Evolutionary conservation across 1,140 invertebrate species (phyloP).

Genomic region (Eupristina koningsbergeri): DNA sequence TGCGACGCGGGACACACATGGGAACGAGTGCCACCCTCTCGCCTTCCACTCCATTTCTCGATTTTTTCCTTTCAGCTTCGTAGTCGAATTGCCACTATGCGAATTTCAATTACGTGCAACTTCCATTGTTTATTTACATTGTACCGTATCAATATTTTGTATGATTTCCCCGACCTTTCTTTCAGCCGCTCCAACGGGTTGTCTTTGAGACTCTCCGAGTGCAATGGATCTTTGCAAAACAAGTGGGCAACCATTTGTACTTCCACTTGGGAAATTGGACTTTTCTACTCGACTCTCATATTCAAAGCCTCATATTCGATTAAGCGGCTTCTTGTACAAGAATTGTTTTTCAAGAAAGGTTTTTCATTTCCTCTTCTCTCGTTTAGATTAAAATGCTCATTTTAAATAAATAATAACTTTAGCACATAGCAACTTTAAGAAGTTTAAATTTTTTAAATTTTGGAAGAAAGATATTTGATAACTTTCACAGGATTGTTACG

Average conservation of each 20-base stretch:
- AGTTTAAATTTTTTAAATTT: no score
- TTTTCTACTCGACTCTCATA: not conserved
- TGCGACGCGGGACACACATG: constrained; percentile 18
- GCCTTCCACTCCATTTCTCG: constrained; percentile 37
- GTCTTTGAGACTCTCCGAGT: not conserved
- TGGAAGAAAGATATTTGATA: no score
- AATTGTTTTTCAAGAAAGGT: no score
- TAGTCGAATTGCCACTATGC: not conserved
- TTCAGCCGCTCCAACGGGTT: not conserved
- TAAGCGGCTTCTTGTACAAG: no score
- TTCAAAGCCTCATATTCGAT: no score
- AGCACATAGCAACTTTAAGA: no score
- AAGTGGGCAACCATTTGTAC: not conserved
- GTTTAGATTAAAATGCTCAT: no score
- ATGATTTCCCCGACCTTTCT: not conserved
- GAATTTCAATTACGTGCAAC: not conserved
- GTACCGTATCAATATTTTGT: constrained; percentile 25
- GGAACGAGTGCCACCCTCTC: constrained; percentile 13
- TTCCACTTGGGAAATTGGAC: not conserved
- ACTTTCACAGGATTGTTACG: not conserved
- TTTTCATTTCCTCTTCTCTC: no score
- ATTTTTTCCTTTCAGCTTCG: not conserved
- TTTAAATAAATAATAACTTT: no score
- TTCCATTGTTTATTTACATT: not conserved
- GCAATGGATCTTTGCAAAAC: not conserved